Percentiles rank a stretch among this genome's conserved stretches.
These are phyloP conservation scores for Anagyrus pseudococci DNA, from an alignment of 2,888 invertebrate genomes.

Conservation along the genomic window DNA sequence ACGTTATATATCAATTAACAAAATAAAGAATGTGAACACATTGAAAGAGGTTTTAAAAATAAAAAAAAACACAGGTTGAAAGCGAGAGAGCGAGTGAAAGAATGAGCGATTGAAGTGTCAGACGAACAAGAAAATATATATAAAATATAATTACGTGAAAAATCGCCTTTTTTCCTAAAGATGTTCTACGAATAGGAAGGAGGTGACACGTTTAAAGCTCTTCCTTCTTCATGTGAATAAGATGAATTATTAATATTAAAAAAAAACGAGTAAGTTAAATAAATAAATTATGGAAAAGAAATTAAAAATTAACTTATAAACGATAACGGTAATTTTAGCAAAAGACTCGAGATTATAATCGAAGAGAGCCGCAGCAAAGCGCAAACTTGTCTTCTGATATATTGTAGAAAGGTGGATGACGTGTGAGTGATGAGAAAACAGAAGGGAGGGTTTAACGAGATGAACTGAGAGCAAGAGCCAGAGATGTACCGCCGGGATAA, in stretches of 20 bases:
- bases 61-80: constrained; percentile 9
- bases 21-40: constrained; percentile 6
- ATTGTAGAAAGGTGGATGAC: constrained; percentile 25
- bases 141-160: constrained; percentile 33
- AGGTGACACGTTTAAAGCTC: constrained; percentile 31
- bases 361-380: constrained; percentile 34
- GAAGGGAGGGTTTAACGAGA: neutral
- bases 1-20: constrained; percentile 25
- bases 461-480: neutral
- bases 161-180: constrained; percentile 39
- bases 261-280: neutral
- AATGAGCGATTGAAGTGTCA: neutral
- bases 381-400: constrained; percentile 37
- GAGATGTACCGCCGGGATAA: neutral
- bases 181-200: constrained; percentile 38
- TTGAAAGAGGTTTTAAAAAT: constrained; percentile 9
- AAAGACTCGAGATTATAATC: constrained; percentile 33
- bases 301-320: neutral
- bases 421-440: constrained; percentile 7
- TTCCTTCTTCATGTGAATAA: constrained; percentile 40
- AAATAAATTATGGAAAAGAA: constrained; percentile 15
- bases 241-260: constrained; percentile 36
- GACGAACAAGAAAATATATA: constrained; percentile 4
- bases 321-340: constrained; percentile 27
- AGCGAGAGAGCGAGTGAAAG: constrained; percentile 9